phyloP scores from a whole-genome alignment of 1,140 invertebrate species.

The Amphibalanus amphitrite region DNA sequence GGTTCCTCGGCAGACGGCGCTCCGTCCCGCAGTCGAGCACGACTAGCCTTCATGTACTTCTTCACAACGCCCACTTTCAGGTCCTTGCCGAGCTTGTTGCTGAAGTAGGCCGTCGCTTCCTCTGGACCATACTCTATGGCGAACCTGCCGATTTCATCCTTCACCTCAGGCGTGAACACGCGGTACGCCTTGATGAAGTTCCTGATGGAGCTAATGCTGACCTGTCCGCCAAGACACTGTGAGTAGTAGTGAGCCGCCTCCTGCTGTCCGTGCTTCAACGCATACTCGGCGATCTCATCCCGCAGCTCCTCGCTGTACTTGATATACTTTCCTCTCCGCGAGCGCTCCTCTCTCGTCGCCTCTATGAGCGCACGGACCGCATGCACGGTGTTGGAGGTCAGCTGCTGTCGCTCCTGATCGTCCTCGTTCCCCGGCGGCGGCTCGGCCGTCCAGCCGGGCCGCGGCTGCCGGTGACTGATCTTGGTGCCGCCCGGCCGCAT shows the following conservation, averaged over 20 bases:
- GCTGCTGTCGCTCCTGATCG: constrained; percentile 15
- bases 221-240: constrained; percentile 19
- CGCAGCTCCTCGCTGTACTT: constrained; percentile 24
- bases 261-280: constrained; percentile 18
- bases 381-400: constrained; percentile 20
- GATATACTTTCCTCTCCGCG: constrained; percentile 25
- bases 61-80: constrained; percentile 22
- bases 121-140: constrained; percentile 23
- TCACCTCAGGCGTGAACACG: constrained; percentile 22
- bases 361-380: constrained; percentile 23
- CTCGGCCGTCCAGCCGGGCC: too few species aligned
- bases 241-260: constrained; percentile 18
- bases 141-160: constrained; percentile 25
- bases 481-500: too few species aligned
- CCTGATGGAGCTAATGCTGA: constrained; percentile 26
- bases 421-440: neutral
- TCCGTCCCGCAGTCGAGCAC: constrained; percentile 17
- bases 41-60: constrained; percentile 24
- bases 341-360: constrained; percentile 23
- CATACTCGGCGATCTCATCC: constrained; percentile 24
- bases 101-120: constrained; percentile 21
- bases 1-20: constrained; percentile 8
- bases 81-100: constrained; percentile 20
- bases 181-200: constrained; percentile 25
- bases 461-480: too few species aligned